Conservation (phyloP, 2,888 invertebrate species). For the Oligia fasciuncula region DNA sequence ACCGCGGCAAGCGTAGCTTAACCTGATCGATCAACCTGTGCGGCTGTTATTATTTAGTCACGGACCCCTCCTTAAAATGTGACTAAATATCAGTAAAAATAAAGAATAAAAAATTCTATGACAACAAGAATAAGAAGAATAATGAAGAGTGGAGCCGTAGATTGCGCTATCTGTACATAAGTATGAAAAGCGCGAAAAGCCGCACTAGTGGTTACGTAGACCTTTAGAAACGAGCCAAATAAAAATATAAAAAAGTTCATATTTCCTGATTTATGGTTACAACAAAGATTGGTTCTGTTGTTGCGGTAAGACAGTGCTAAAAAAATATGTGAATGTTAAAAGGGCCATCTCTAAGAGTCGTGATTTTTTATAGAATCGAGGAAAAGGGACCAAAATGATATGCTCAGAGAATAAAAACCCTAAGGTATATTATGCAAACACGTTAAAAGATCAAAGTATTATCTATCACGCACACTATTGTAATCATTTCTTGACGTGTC, state of each 20-base stretch:
- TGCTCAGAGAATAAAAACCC: constrained; percentile 15
- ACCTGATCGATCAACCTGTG: too few relatives aligned
- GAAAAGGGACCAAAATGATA: neutral
- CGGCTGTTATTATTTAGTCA: too few relatives aligned
- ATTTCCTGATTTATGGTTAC: neutral
- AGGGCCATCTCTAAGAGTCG: neutral
- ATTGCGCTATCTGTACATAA: neutral
- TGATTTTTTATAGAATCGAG: constrained; percentile 10
- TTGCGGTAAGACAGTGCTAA: neutral
- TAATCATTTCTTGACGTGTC: constrained; percentile 47
- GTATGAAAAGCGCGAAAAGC: neutral
- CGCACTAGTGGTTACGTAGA: neutral
- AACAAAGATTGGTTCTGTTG: neutral
- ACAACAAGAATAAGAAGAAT: too few relatives aligned
- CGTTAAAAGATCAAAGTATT: constrained; percentile 39
- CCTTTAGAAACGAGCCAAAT: neutral
- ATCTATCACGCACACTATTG: constrained; percentile 56
- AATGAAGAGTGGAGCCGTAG: too few relatives aligned
- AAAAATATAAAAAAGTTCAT: too few relatives aligned
- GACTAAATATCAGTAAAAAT: too few relatives aligned
- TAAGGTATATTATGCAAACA: constrained; percentile 26
- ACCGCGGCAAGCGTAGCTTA: too few relatives aligned
- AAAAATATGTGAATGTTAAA: neutral
- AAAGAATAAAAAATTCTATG: too few relatives aligned
- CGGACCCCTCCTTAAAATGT: too few relatives aligned